phyloP scores from a whole-genome alignment of 2,888 invertebrate genomes.

The Mythimna lalbum region DNA sequence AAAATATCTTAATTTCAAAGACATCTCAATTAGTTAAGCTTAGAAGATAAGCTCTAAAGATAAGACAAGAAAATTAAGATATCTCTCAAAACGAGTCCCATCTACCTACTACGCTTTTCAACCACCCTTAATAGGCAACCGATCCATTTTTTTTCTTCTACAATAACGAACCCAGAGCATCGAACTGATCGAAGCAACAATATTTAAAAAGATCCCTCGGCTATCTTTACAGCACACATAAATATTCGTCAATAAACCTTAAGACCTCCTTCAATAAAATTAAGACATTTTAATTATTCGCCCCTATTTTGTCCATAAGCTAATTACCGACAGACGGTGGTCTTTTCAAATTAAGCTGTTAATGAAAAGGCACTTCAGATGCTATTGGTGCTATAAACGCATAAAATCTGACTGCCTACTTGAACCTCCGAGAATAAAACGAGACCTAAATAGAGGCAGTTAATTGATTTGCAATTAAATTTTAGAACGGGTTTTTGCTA shows the following conservation, averaged over 20 bases:
- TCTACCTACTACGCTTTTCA: not conserved
- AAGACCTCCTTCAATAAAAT: slow-evolving; percentile 84
- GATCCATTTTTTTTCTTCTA: slow-evolving; percentile 21
- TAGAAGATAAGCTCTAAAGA: slow-evolving; percentile 29
- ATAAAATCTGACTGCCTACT: slow-evolving; percentile 87
- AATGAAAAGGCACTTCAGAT: slow-evolving; percentile 81
- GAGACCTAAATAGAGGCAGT: slow-evolving; percentile 72
- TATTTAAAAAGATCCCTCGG: slow-evolving; percentile 46
- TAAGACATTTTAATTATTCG: slow-evolving; percentile 89
- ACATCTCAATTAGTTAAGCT: slow-evolving; percentile 33
- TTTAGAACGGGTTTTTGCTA: slow-evolving; percentile 65
- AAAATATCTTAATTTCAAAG: not conserved
- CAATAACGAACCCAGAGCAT: slow-evolving; percentile 30
- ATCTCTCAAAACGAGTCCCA: not conserved
- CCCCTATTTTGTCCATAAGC: slow-evolving; percentile 87
- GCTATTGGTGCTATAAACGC: slow-evolving; percentile 83
- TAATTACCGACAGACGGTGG: slow-evolving; percentile 79
- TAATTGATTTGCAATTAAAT: slow-evolving; percentile 80
- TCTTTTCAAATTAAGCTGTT: slow-evolving; percentile 89
- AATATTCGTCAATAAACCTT: slow-evolving; percentile 80
- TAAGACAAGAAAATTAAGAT: slow-evolving; percentile 8
- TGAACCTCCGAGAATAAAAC: slow-evolving; percentile 78
- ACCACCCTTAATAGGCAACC: slow-evolving; percentile 6
- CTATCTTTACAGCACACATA: slow-evolving; percentile 79
- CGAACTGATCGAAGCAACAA: slow-evolving; percentile 36